phyloP scores from a whole-genome alignment of 2,113 vertebrate species.

The Epinephelus moara region DNA sequence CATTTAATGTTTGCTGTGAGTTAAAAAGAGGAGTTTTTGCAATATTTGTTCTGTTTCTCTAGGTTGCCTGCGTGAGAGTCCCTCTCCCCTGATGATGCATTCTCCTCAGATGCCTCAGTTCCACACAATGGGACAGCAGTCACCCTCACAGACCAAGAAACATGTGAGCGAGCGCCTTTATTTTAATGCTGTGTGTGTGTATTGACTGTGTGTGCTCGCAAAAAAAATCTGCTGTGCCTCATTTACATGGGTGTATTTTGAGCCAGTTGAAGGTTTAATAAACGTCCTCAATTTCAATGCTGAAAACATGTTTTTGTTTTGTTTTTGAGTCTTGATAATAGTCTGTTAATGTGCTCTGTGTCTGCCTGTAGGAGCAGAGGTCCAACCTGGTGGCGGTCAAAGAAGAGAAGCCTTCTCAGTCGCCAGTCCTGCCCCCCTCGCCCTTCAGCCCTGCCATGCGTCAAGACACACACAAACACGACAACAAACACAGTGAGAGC shows the following conservation, averaged over 20 bases:
- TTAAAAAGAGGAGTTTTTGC: neutral
- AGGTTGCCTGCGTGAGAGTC: constrained; percentile 90
- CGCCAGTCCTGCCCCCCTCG: constrained; percentile 87
- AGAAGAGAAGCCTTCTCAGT: constrained; percentile 89
- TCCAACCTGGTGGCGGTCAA: constrained; percentile 86
- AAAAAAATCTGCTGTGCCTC: neutral
- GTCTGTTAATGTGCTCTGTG: neutral
- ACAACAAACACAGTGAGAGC: constrained; percentile 84
- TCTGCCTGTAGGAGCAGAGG: constrained; percentile 85
- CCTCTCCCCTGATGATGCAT: constrained; percentile 92
- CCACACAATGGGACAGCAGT: constrained; percentile 88
- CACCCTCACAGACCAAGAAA: constrained; percentile 90
- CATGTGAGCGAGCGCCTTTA: constrained; percentile 81
- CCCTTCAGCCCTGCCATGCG: constrained; percentile 88
- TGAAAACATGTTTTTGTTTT: neutral
- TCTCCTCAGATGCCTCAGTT: constrained; percentile 93
- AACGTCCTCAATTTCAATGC: neutral
- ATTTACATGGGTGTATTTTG: neutral
- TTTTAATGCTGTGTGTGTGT: neutral
- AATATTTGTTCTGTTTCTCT: constrained; percentile 20
- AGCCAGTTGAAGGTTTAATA: neutral
- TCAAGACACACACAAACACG: constrained; percentile 88
- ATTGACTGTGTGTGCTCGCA: neutral
- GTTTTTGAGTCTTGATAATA: neutral
- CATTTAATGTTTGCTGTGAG: neutral